These are phyloP conservation scores for Pseudomyrmex flavicornis DNA, from an alignment of 1,140 invertebrate genomes.

Conservation along the genomic window DNA sequence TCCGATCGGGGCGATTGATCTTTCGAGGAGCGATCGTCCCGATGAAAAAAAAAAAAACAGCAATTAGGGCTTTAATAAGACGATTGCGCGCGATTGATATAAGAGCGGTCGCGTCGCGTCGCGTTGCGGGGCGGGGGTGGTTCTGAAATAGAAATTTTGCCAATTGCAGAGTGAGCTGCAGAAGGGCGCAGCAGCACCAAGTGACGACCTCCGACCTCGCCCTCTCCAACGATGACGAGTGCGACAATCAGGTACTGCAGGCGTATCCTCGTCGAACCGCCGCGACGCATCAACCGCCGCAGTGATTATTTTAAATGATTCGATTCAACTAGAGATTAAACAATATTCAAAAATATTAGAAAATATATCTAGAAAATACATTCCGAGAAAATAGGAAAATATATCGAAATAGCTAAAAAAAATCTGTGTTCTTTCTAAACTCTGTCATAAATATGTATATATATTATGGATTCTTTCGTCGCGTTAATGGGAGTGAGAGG, in stretches of 20 bases:
- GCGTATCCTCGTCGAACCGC: constrained; percentile 39
- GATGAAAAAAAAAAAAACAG: neutral
- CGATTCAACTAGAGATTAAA: neutral
- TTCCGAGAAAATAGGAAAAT: too few species aligned
- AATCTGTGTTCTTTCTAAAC: too few species aligned
- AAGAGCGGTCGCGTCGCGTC: neutral
- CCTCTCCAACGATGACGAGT: constrained; percentile 85
- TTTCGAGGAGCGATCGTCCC: constrained; percentile 31
- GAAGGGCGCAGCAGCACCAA: constrained; percentile 82
- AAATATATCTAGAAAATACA: too few species aligned
- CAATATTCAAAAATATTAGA: too few species aligned
- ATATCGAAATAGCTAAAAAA: too few species aligned
- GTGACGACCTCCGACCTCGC: constrained; percentile 85
- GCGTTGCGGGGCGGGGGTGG: constrained; percentile 10
- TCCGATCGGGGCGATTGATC: constrained; percentile 40
- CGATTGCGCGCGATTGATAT: constrained; percentile 32
- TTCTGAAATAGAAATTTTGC: constrained; percentile 79
- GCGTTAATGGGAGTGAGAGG: neutral
- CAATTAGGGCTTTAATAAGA: constrained; percentile 5
- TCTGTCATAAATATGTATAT: too few species aligned
- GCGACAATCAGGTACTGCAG: constrained; percentile 84
- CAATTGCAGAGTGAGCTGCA: constrained; percentile 83
- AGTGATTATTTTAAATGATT: constrained; percentile 17
- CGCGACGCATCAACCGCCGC: neutral
- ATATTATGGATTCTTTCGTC: neutral